phyloP scores from a whole-genome alignment of 2,797 vertebrate species.

The Gila robusta region DNA sequence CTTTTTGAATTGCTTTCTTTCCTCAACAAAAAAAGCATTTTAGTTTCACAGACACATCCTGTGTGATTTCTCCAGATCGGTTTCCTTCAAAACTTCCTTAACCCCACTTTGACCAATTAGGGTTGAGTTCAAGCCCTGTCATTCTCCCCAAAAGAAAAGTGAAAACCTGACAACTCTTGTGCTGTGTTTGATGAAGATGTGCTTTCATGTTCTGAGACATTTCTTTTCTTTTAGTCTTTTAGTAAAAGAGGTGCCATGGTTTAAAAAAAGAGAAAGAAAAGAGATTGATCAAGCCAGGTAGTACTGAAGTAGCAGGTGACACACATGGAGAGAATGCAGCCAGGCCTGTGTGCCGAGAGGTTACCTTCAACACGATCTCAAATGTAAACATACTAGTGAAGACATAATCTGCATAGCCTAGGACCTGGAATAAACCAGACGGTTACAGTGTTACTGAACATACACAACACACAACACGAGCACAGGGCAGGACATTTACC shows the following conservation, averaged over 20 bases:
- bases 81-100: constrained; percentile 12
- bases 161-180: constrained; percentile 69
- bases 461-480: constrained; percentile 79
- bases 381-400: constrained; percentile 93
- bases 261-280: constrained; percentile 78
- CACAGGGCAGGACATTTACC: constrained; percentile 85
- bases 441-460: constrained; percentile 88
- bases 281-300: constrained; percentile 87
- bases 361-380: constrained; percentile 98
- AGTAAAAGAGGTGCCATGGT: constrained; percentile 83
- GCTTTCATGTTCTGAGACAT: constrained; percentile 59
- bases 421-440: constrained; percentile 92
- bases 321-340: constrained; percentile 89
- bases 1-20: constrained; percentile 55
- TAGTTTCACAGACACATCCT: constrained; percentile 45
- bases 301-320: constrained; percentile 85
- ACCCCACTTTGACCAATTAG: constrained; percentile 67
- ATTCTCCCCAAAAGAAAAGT: constrained; percentile 64
- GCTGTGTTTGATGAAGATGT: constrained; percentile 63
- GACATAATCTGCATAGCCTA: constrained; percentile 93
- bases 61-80: constrained; percentile 22
- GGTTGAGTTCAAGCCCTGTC: constrained; percentile 70
- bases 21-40: constrained; percentile 49
- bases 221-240: constrained; percentile 54
- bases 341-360: constrained; percentile 83